Conservation (phyloP, 2,113 vertebrate species). For the Apus apus region DNA sequence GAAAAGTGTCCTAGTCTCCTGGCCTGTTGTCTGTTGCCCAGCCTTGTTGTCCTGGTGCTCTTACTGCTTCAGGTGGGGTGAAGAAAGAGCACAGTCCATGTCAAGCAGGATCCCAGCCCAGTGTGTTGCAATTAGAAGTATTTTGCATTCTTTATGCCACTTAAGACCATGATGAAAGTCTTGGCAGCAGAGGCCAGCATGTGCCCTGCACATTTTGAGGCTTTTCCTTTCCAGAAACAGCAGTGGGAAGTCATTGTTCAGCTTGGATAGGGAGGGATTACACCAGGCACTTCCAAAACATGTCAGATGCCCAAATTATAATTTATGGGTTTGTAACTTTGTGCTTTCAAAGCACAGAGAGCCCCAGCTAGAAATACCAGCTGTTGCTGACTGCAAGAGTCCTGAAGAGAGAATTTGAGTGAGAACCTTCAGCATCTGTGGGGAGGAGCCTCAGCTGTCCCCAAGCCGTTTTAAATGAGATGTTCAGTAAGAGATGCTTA, state of each 20-base stretch:
- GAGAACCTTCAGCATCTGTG: not conserved
- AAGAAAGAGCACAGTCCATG: not conserved
- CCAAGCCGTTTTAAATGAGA: not conserved
- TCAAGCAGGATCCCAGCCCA: not conserved
- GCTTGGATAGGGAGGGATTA: not conserved
- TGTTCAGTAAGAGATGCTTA: not conserved
- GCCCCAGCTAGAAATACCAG: not conserved
- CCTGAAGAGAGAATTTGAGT: not conserved
- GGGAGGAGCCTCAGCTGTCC: not conserved
- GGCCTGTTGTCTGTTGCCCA: not conserved
- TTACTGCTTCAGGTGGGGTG: not conserved
- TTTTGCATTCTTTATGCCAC: conserved; percentile 27
- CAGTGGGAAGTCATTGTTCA: not conserved
- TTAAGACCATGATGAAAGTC: not conserved
- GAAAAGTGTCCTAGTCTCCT: not conserved
- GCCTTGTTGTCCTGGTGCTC: not conserved
- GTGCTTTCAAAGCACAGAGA: not conserved
- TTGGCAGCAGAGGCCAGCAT: not conserved
- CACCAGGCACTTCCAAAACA: not conserved
- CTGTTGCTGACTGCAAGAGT: not conserved
- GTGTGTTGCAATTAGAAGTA: not conserved
- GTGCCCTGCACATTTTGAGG: not conserved
- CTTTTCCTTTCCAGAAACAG: not conserved
- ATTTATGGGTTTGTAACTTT: not conserved
- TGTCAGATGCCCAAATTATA: not conserved